Conservation (phyloP, 2,113 vertebrate genomes). For the Apistogramma diplotaenia region DNA sequence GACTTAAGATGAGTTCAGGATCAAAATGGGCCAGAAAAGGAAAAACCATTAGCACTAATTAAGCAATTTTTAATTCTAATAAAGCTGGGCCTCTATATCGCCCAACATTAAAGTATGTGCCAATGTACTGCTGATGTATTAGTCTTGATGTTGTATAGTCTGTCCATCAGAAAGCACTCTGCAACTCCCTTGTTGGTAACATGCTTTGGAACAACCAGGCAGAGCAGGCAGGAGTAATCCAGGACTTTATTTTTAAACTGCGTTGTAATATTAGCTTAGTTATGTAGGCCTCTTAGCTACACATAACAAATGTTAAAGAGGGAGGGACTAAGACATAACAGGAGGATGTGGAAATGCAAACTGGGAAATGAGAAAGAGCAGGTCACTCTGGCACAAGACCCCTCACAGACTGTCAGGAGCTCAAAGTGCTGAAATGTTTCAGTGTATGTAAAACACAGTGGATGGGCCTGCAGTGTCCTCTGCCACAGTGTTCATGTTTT, state of each 20-base stretch:
- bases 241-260: background rate
- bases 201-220: background rate
- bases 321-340: background rate
- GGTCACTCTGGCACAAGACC: fast-evolving
- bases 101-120: too few species aligned
- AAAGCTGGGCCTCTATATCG: too few species aligned
- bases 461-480: too few species aligned
- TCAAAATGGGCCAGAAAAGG: too few species aligned
- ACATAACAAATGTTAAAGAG: background rate
- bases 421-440: background rate
- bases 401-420: background rate
- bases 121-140: background rate
- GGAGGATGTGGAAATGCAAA: background rate
- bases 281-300: background rate
- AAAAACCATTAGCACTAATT: too few species aligned
- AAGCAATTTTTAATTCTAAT: too few species aligned
- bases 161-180: background rate
- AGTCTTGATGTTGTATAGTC: background rate
- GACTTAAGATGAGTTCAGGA: too few species aligned
- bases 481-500: background rate
- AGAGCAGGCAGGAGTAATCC: background rate
- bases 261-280: background rate
- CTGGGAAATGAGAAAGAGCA: background rate
- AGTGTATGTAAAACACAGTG: background rate
- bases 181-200: background rate